Base-by-base conservation (phyloP, 2,888 invertebrate species). In the Synergus japonicus region DNA sequence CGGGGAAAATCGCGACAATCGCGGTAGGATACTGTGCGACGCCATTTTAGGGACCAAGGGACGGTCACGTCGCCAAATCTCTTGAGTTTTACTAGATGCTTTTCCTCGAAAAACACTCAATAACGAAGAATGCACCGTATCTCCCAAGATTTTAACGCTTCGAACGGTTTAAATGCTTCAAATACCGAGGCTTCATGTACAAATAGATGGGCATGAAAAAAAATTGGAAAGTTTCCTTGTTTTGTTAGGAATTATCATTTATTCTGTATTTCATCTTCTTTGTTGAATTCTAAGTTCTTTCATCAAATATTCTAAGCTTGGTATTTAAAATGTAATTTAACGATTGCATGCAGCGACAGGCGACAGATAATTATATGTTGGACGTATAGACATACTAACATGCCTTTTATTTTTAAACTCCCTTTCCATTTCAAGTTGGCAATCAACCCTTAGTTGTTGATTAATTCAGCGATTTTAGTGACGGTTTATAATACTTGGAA, bases 1-100 rank as follows among this genome's bases (percentile, higher is more conserved):
- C 73, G 78, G 67, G 78, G 69, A 73, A 78, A 78, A 69, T 78
- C 78, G 78, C 78, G 78, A 73, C 73, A 43, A 73, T 78, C 78
- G 78, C 73, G 60, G 78, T 69, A 46, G 78, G 78, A 78, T 43
- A 69, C 69, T 10, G 29, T 41, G 67, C 78, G 73, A 73, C 73
- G 78, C 66, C 78, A 66, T 78, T 49, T 69, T 43, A 67, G 58
- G 78, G 69, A 54, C 78, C 66, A 41, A 58, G 78, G 78, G 66
- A 69, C 78, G 67, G 46, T 58, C 66, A 58, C 66, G 69, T 67
- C 46, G 37, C 65, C 49, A 29, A 54, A 65, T 77, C 65, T 46
- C 49, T 41, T 66, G 66, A 69, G 49, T 46, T 29, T 66, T 58
- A 67, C 66, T 67, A 78, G 54, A 15, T 60, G 18, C n/a, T 67